A percentile compares a stretch with the other conserved stretches of the same genome.
Conservation (phyloP, 2,888 invertebrate species). For the Sepioteuthis lessoniana region DNA sequence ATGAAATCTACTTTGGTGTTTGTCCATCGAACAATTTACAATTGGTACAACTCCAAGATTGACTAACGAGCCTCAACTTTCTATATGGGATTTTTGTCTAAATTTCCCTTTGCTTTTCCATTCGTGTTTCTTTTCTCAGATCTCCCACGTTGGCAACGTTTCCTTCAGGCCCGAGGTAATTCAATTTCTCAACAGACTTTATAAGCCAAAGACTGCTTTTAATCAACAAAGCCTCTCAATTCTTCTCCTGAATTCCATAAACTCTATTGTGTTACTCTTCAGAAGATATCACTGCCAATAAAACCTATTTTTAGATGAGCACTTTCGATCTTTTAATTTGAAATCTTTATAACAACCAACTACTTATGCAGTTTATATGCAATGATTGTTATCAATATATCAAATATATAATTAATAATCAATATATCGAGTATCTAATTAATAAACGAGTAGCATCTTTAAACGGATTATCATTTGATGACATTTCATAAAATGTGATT, state of each 20-base stretch:
- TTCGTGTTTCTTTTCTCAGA: not conserved
- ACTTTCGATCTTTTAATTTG: not conserved
- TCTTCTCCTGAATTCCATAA: too few species aligned
- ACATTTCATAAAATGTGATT: too few species aligned
- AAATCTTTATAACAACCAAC: too few species aligned
- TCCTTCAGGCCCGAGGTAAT: not conserved
- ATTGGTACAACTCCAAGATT: not conserved
- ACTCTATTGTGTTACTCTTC: not conserved
- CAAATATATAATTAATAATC: not conserved
- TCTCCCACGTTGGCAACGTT: not conserved
- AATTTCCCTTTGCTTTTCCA: not conserved
- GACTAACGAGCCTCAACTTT: constrained; percentile 16
- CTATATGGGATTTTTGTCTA: not conserved
- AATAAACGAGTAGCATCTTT: not conserved
- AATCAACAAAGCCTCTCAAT: not conserved
- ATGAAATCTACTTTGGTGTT: constrained; percentile 36
- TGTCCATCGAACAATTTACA: too few species aligned
- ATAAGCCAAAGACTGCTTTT: not conserved
- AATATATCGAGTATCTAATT: not conserved
- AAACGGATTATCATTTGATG: not conserved
- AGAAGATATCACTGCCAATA: not conserved
- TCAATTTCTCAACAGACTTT: not conserved
- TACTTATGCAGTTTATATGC: not conserved
- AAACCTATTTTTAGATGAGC: not conserved
- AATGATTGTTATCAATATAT: not conserved